These are phyloP conservation scores for Drosophila mimica DNA, from an alignment of 2,888 invertebrate species.

Conservation along the genomic window DNA sequence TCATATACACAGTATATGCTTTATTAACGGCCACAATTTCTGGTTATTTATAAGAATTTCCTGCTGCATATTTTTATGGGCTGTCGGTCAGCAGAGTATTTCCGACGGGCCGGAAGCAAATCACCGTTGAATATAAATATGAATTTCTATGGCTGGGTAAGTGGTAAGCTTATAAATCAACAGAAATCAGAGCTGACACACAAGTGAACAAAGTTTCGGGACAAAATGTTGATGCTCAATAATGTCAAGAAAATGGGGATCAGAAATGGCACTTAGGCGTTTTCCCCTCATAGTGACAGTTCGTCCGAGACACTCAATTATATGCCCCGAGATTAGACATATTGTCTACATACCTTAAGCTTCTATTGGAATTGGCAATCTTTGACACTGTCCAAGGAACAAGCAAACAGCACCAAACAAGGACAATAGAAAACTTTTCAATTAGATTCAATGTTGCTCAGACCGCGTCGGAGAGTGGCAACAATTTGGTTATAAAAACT, in stretches of 20 bases:
- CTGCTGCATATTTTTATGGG: slow-evolving; percentile 35
- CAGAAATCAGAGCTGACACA: slow-evolving; percentile 2
- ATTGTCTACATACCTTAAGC: slow-evolving; percentile 29
- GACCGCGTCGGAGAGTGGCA: slow-evolving; percentile 27
- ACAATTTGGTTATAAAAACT: slow-evolving; percentile 66
- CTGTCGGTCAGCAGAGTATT: slow-evolving; percentile 13
- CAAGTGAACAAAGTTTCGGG: background rate
- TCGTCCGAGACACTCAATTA: slow-evolving; percentile 26
- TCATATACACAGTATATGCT: slow-evolving; percentile 22
- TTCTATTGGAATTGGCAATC: slow-evolving; percentile 25
- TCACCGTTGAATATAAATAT: slow-evolving; percentile 34
- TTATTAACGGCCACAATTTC: slow-evolving; percentile 58
- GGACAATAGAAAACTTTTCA: slow-evolving; percentile 49
- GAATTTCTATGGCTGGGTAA: slow-evolving; percentile 6
- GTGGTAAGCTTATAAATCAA: slow-evolving; percentile 12
- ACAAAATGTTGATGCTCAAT: slow-evolving; percentile 23
- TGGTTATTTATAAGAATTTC: slow-evolving; percentile 60
- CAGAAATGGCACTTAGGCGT: slow-evolving; percentile 2
- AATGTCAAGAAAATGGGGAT: slow-evolving; percentile 11
- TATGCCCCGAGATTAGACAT: background rate
- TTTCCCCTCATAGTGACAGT: background rate
- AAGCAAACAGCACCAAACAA: slow-evolving; percentile 7
- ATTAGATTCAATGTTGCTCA: slow-evolving; percentile 50
- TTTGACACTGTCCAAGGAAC: slow-evolving; percentile 30
- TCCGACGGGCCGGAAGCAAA: slow-evolving; percentile 22